Percentiles rank a stretch among this genome's conserved stretches.
Evolutionary conservation across 2,797 vertebrate species (phyloP).

Genomic region (Acrossocheilus wenchowensis): DNA sequence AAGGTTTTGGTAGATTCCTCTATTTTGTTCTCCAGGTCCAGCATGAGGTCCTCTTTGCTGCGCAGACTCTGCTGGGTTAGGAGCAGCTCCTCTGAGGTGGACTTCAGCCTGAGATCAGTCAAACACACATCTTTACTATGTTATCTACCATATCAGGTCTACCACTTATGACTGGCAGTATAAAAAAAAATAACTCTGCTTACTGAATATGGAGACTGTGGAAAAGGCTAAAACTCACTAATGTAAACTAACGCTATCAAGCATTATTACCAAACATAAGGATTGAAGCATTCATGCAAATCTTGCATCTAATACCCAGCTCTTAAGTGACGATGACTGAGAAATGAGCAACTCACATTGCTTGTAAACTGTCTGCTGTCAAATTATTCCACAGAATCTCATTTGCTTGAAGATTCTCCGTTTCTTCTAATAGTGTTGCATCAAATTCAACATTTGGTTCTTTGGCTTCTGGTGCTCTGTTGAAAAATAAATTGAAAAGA

Average conservation of each 20-base stretch:
- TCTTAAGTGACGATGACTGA: neutral
- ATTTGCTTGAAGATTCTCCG: constrained; percentile 91
- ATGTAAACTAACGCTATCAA: neutral
- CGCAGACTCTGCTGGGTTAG: constrained; percentile 88
- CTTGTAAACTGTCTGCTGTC: constrained; percentile 91
- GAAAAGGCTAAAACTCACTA: neutral
- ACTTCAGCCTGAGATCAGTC: constrained; percentile 81
- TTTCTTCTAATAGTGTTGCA: constrained; percentile 87
- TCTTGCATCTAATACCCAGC: neutral
- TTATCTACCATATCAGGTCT: neutral
- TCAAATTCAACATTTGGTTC: constrained; percentile 92
- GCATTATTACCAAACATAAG: neutral
- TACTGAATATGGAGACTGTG: neutral
- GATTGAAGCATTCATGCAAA: neutral
- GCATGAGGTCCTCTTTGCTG: constrained; percentile 87
- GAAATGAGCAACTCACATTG: constrained; percentile 81
- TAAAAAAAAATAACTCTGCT: neutral
- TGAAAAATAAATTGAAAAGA: neutral
- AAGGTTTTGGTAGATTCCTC: constrained; percentile 83
- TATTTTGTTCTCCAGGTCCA: constrained; percentile 88
- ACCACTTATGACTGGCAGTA: neutral
- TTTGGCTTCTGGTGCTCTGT: constrained; percentile 85
- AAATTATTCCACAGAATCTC: constrained; percentile 98
- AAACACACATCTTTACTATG: neutral
- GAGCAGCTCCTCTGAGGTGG: constrained; percentile 87